phyloP scores from a whole-genome alignment of 35 echinoderm and acorn worm genomes.

The Holothuria glaberrima region DNA sequence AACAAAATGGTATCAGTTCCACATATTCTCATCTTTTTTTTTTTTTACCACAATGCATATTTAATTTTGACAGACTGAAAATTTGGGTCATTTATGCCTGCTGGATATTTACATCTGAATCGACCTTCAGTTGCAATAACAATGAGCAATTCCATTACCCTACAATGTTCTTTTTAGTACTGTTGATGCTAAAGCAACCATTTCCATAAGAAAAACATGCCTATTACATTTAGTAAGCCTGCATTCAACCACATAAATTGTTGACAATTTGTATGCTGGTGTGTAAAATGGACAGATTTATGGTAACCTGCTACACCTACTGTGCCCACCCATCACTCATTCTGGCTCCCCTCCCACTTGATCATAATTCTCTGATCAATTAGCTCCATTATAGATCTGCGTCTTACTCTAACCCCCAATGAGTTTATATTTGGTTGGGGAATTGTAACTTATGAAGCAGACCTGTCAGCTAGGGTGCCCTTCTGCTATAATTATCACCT shows the following conservation, averaged over 20 bases:
- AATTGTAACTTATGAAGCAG: slow-evolving; percentile 37
- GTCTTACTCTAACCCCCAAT: slow-evolving; percentile 40
- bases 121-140: no score
- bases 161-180: no score
- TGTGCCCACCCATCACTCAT: not conserved
- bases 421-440: slow-evolving; percentile 44
- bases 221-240: slow-evolving; percentile 1
- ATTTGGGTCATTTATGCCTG: no score
- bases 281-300: slow-evolving; percentile 24
- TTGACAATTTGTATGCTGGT: slow-evolving; percentile 19
- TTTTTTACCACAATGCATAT: no score
- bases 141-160: no score
- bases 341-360: slow-evolving; percentile 31
- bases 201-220: no score
- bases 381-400: slow-evolving; percentile 15
- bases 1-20: no score
- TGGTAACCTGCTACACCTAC: not conserved
- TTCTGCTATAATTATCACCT: slow-evolving; percentile 44
- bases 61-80: no score
- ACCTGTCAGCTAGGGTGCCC: slow-evolving; percentile 35
- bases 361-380: slow-evolving; percentile 36
- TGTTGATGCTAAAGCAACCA: no score
- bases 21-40: no score
- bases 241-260: slow-evolving; percentile 18
- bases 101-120: no score